Evolutionary conservation across 2,888 invertebrate species (phyloP).

Genomic region (Halictus quadricinctus): DNA sequence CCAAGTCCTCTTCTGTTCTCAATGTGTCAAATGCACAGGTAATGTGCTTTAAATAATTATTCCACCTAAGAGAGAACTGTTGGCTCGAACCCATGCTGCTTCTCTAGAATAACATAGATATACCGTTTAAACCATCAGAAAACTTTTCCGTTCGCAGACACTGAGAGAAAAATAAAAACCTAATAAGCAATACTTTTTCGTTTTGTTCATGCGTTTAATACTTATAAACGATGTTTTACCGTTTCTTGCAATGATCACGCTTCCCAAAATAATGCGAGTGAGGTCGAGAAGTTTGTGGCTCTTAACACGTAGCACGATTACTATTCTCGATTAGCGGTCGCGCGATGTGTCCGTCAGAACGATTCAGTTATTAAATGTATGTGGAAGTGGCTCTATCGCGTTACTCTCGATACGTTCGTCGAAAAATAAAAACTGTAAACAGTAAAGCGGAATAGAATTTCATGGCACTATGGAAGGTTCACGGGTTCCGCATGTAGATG

Average conservation of each 20-base stretch:
- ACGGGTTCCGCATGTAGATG: constrained; percentile 57
- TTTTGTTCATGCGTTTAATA: constrained; percentile 5
- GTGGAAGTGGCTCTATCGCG: constrained; percentile 22
- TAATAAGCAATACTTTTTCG: not conserved
- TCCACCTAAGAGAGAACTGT: constrained; percentile 94
- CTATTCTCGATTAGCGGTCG: constrained; percentile 34
- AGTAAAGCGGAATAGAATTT: constrained; percentile 70
- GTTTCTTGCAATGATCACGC: constrained; percentile 45
- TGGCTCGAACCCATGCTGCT: constrained; percentile 86
- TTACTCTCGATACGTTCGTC: constrained; percentile 60
- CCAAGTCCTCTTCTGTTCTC: constrained; percentile 85
- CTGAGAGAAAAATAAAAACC: not conserved
- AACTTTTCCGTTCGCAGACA: not conserved
- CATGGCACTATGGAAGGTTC: constrained; percentile 73
- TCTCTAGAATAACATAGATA: constrained; percentile 45
- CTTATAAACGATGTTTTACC: constrained; percentile 50
- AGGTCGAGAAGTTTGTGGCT: constrained; percentile 38
- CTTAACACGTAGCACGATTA: constrained; percentile 35
- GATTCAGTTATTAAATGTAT: constrained; percentile 23
- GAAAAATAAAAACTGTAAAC: constrained; percentile 72
- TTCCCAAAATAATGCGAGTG: constrained; percentile 40
- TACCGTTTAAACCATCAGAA: not conserved
- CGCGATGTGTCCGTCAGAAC: constrained; percentile 19
- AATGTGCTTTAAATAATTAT: constrained; percentile 92
- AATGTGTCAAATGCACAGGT: constrained; percentile 91